A percentile compares a stretch with the other conserved stretches of the same genome.
Conservation (phyloP, 2,797 vertebrate genomes). For the Amniataba percoides region DNA sequence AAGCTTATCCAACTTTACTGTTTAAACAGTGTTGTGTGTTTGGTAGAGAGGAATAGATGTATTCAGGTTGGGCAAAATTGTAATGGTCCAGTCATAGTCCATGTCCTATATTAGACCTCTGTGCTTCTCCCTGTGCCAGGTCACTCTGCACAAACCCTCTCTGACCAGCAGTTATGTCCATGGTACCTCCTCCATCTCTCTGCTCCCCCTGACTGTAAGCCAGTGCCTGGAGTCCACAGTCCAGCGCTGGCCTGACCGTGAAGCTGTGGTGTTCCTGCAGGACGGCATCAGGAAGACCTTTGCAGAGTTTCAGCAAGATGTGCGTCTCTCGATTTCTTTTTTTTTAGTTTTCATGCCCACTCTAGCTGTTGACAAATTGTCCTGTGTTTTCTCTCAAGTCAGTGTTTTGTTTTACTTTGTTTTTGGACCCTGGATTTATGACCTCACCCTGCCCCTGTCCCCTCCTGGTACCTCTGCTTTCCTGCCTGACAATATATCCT, state of each 20-base stretch:
- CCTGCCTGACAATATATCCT: no score
- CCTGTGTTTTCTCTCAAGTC: no score
- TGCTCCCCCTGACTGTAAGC: conserved; percentile 85
- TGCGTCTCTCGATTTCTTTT: conserved; percentile 71
- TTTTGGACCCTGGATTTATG: no score
- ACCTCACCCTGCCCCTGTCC: no score
- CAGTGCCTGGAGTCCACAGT: conserved; percentile 83
- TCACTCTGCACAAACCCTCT: conserved; percentile 51
- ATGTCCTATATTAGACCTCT: not conserved
- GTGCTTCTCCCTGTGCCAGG: conserved; percentile 64
- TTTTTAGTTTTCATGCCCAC: no score
- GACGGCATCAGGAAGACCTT: conserved; percentile 88
- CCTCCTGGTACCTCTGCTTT: no score
- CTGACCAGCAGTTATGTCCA: conserved; percentile 87
- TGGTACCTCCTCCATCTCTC: conserved; percentile 74
- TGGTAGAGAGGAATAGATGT: not conserved
- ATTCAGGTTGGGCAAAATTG: not conserved
- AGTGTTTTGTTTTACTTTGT: no score
- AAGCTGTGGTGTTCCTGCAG: conserved; percentile 87
- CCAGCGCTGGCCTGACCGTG: conserved; percentile 81
- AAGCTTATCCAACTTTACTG: not conserved
- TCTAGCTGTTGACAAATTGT: no score
- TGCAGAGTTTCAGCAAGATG: conserved; percentile 88
- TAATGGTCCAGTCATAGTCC: not conserved
- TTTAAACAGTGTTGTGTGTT: not conserved